These are phyloP conservation scores for Cydia fagiglandana DNA, from an alignment of 1,140 invertebrate species.

Conservation along the genomic window DNA sequence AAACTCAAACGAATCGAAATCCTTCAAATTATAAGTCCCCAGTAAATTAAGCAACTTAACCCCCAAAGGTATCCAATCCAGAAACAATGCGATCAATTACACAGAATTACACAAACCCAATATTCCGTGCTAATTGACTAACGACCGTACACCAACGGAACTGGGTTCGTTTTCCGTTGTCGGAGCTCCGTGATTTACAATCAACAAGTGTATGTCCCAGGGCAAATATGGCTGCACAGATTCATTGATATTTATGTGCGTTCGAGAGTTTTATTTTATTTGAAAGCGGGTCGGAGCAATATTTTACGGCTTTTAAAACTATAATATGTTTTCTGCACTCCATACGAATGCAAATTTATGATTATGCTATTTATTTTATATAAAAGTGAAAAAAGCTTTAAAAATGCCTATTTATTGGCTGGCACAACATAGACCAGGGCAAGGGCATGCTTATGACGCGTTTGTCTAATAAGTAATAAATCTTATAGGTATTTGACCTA, in stretches of 20 bases:
- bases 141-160: neutral
- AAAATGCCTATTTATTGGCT: no score
- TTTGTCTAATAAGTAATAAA: no score
- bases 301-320: constrained; percentile 4
- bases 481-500: no score
- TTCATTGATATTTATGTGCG: constrained; percentile 2
- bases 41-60: neutral
- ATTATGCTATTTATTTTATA: no score
- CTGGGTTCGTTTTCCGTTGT: neutral
- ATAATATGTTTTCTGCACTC: constrained; percentile 2
- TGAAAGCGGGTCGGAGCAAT: neutral
- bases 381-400: no score
- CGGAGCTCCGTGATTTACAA: neutral
- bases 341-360: neutral
- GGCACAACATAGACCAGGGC: no score
- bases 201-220: constrained; percentile 11
- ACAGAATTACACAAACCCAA: neutral
- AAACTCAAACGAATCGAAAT: neutral
- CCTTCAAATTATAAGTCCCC: neutral
- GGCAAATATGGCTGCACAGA: constrained; percentile 7
- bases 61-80: neutral
- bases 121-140: neutral
- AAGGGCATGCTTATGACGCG: no score
- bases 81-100: constrained; percentile 7
- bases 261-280: neutral